Percentiles rank a stretch among this genome's conserved stretches.
These are phyloP conservation scores for Corythornis cristatus DNA, from an alignment of 2,113 vertebrate genomes.

Conservation along the genomic window DNA sequence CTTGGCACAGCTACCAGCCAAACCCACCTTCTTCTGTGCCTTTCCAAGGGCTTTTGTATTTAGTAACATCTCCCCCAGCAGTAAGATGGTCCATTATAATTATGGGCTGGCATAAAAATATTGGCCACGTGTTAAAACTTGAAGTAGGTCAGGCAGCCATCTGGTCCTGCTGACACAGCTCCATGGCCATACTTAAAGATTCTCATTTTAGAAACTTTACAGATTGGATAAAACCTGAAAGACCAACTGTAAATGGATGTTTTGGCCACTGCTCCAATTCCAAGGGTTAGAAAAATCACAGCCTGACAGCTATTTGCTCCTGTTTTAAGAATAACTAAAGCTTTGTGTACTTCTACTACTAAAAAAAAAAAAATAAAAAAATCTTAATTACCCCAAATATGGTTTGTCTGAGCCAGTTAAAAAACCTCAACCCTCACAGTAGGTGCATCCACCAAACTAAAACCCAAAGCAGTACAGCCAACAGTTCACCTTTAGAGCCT, in stretches of 20 bases:
- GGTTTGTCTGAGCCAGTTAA: background rate
- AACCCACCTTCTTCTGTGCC: rapidly evolving
- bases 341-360: background rate
- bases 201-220: background rate
- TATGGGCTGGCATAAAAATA: background rate
- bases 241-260: background rate
- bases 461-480: background rate
- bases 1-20: background rate
- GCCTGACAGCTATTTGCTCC: background rate
- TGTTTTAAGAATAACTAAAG: background rate
- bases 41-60: background rate
- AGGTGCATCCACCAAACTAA: rapidly evolving
- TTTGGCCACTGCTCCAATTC: background rate
- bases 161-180: constrained; percentile 4
- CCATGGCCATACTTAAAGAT: rapidly evolving
- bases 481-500: background rate
- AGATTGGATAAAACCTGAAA: background rate
- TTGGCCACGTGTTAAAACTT: background rate
- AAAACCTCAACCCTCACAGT: no score
- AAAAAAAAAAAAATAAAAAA: background rate
- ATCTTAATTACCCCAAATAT: rapidly evolving
- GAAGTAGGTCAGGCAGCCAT: constrained; percentile 43
- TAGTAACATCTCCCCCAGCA: background rate
- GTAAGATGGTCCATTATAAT: background rate
- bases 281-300: background rate